Conservation (phyloP, 2,888 invertebrate species). For the Bugula neritina region DNA sequence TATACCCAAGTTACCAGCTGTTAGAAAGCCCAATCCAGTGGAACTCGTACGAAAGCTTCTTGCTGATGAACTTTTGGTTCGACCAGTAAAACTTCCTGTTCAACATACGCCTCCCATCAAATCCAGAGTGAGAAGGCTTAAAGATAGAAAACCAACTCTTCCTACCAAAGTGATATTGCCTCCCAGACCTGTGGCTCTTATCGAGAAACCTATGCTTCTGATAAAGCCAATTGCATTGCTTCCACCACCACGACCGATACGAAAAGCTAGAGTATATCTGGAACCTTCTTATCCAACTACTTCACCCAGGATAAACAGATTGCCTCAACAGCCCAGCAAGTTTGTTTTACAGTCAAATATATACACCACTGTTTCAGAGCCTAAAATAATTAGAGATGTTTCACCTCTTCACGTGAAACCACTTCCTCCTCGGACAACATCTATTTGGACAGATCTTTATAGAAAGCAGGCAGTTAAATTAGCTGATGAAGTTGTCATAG, state of each 20-base stretch:
- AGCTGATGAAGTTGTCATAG: slow-evolving; percentile 13
- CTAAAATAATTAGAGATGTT: not conserved
- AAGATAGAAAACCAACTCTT: slow-evolving; percentile 23
- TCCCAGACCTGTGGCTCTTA: not conserved
- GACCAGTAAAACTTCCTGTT: slow-evolving; percentile 4
- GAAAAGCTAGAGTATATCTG: not conserved
- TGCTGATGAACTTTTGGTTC: not conserved
- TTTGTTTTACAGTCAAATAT: slow-evolving; percentile 5
- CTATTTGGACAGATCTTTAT: slow-evolving; percentile 17
- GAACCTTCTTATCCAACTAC: slow-evolving; percentile 19
- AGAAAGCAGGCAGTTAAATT: slow-evolving; percentile 7
- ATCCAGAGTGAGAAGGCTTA: not conserved
- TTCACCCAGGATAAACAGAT: slow-evolving; percentile 1
- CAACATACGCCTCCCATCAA: not conserved
- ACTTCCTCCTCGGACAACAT: not conserved
- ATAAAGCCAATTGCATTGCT: not conserved
- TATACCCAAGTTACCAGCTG: not conserved
- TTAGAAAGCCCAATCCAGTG: slow-evolving; percentile 10
- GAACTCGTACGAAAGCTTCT: slow-evolving; percentile 10
- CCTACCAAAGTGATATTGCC: slow-evolving; percentile 16
- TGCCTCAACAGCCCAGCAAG: slow-evolving; percentile 22
- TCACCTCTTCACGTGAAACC: not conserved
- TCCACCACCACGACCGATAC: not conserved
- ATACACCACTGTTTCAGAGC: slow-evolving; percentile 6
- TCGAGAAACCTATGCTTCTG: not conserved